phyloP scores from a whole-genome alignment of 2,888 invertebrate genomes.

The Subacronicta megacephala region DNA sequence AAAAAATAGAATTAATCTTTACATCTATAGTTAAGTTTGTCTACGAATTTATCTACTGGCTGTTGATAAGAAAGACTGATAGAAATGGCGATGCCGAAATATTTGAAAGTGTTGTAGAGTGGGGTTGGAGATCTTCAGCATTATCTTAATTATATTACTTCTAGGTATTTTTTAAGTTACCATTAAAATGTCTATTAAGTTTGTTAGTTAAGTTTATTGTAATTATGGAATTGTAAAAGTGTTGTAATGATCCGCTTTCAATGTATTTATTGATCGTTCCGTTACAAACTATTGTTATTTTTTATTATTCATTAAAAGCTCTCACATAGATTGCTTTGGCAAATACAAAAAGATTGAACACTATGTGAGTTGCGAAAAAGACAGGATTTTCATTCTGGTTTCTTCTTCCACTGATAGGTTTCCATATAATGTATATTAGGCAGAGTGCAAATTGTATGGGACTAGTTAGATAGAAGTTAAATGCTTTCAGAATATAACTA shows the following conservation, averaged over 20 bases:
- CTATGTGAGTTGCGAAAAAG: not conserved
- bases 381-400: not conserved
- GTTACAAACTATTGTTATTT: conserved; percentile 13
- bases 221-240: conserved; percentile 24
- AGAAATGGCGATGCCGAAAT: conserved; percentile 12
- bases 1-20: conserved; percentile 26
- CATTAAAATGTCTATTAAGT: conserved; percentile 41
- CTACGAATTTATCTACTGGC: conserved; percentile 53
- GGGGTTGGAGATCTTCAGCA: conserved; percentile 25
- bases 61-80: conserved; percentile 62
- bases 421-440: not conserved
- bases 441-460: not conserved
- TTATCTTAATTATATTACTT: conserved; percentile 23
- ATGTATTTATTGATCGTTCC: conserved; percentile 5
- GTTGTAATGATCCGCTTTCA: conserved; percentile 16
- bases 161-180: conserved; percentile 47
- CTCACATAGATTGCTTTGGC: conserved; percentile 40
- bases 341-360: not conserved
- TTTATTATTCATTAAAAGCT: conserved; percentile 50
- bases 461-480: not conserved
- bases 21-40: conserved; percentile 42
- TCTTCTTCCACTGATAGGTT: not conserved
- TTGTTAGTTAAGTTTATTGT: conserved; percentile 44
- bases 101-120: conserved; percentile 26
- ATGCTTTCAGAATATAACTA: no score